Conservation (phyloP, 2,797 vertebrate genomes). For the Centropyge bicolor region DNA sequence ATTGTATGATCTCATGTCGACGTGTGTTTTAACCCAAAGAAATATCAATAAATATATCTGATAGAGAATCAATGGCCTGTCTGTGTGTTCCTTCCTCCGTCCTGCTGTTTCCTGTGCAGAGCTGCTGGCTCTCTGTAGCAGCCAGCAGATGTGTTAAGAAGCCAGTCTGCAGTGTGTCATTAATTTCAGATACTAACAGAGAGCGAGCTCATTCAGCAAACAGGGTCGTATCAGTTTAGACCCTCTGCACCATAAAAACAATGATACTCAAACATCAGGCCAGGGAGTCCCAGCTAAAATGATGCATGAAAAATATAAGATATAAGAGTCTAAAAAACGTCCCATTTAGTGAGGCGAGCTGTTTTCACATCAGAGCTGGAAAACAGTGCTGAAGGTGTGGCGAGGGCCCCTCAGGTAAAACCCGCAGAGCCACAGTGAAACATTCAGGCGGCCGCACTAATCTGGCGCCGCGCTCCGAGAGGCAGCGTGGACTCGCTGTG, state of each 20-base stretch:
- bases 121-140: slow-evolving; percentile 15
- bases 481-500: slow-evolving; percentile 42
- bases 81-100: slow-evolving; percentile 4
- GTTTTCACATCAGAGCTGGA: not conserved
- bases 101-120: not conserved
- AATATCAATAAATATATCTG: no score
- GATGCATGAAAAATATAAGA: not conserved
- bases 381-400: slow-evolving; percentile 17
- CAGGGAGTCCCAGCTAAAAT: slow-evolving; percentile 1
- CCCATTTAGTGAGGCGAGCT: not conserved
- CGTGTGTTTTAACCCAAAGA: no score
- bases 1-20: no score
- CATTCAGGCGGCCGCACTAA: slow-evolving; percentile 40
- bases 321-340: not conserved
- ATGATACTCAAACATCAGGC: slow-evolving; percentile 15
- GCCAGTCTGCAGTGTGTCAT: slow-evolving; percentile 31
- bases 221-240: slow-evolving; percentile 13
- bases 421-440: slow-evolving; percentile 37
- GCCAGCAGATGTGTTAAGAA: slow-evolving; percentile 25
- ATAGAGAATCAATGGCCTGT: no score
- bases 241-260: slow-evolving; percentile 10
- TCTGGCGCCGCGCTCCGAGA: slow-evolving; percentile 45
- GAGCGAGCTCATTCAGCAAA: slow-evolving; percentile 34
- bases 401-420: slow-evolving; percentile 10
- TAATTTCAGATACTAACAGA: slow-evolving; percentile 30